Conservation (phyloP, 2,888 invertebrate species). For the Cryptophagus acutangulus region DNA sequence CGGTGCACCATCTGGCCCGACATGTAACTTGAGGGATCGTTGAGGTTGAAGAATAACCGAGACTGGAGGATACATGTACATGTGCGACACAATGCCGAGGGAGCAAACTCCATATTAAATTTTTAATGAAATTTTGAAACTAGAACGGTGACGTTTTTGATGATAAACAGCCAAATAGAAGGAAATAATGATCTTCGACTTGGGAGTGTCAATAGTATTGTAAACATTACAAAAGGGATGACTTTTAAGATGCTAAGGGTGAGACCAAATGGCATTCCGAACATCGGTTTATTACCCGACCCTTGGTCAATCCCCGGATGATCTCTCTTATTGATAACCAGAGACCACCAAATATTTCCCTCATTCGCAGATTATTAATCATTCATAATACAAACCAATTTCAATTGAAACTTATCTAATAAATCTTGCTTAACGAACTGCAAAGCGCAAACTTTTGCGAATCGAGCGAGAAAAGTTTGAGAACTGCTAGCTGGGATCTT, state of each 20-base stretch:
- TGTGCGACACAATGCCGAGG: not conserved
- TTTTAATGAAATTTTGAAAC: slow-evolving; percentile 29
- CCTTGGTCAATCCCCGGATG: slow-evolving; percentile 41
- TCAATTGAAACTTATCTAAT: too few relatives aligned
- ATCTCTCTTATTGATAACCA: slow-evolving; percentile 37
- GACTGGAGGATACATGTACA: slow-evolving; percentile 5
- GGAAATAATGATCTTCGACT: slow-evolving; percentile 29
- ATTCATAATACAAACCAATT: slow-evolving; percentile 1
- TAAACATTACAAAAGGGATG: slow-evolving; percentile 39
- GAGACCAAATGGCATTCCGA: slow-evolving; percentile 38
- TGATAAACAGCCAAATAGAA: too few relatives aligned
- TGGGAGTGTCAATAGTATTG: slow-evolving; percentile 41
- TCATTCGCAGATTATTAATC: not conserved
- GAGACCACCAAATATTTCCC: slow-evolving; percentile 19
- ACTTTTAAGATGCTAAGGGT: slow-evolving; percentile 38
- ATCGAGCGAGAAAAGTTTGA: too few relatives aligned
- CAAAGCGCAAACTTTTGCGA: too few relatives aligned
- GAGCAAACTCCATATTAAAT: slow-evolving; percentile 24
- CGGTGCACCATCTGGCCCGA: slow-evolving; percentile 34
- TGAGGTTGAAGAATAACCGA: slow-evolving; percentile 21
- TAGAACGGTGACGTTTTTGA: too few relatives aligned
- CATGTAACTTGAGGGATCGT: slow-evolving; percentile 34
- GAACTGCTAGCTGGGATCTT: slow-evolving; percentile 25
- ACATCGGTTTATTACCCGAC: slow-evolving; percentile 42
- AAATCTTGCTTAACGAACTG: not conserved